Base-by-base conservation (phyloP, 2,113 vertebrate genomes). In the Prunella himalayana region DNA sequence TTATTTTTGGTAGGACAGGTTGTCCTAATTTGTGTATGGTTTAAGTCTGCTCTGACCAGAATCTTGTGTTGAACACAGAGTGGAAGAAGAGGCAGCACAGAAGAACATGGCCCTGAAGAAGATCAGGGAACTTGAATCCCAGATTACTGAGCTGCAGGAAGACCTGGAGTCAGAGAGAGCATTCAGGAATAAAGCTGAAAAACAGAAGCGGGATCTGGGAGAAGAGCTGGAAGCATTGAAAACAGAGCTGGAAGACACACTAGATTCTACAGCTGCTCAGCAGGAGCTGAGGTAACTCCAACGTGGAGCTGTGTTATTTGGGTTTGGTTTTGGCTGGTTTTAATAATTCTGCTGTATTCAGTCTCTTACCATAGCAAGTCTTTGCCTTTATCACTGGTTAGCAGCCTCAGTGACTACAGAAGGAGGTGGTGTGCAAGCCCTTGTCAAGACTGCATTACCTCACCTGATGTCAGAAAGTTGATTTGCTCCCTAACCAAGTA, bases 201-300 rank as follows among this genome's bases (percentile, higher is more conserved):
- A 99, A 86, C 98, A 99, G 96, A 99, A 99, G 54, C 96, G 99
- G 57, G 99, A 99, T 95, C 98, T 99, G 21, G 99, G 99, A 37
- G 99, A 99, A 86, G 99, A 99, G 97, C 97, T 99, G 75, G 99
- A 99, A 96, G 99, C 99, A 2, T 94, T 99, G 68, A 99, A 99
- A 96, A 99, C 99, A 0, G 99, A 99, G 96, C 96, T 99, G 70
- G 99, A 99, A 96, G 99, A 99, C 97, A 99, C 99, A 0, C 94
- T 99, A 91, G 99, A 99, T 96, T 99, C 99, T 65, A 99, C 99
- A 1, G 99, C 99, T 11, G 98, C 99, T 51, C 99, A 99, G 95
- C 99, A 99, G 94, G 99, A 99, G 77, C 99, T 99, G 95, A 98
- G 99, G 99, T 99, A 98, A 94, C 23, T 92, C n/a, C n/a, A 86